Conservation (phyloP, 2,888 invertebrate species). For the Eilema caniola region DNA sequence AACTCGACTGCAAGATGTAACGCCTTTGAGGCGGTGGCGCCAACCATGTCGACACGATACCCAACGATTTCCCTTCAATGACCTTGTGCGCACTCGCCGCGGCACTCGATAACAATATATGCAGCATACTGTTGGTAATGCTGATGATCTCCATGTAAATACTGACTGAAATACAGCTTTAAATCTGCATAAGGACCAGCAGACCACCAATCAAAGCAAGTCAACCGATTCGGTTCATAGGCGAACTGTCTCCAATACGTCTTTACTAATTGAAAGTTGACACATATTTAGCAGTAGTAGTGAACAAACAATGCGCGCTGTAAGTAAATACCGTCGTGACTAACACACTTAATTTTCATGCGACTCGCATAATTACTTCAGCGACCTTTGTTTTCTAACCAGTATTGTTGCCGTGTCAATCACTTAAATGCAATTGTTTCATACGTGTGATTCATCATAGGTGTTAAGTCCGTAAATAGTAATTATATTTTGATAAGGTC, state of each 20-base stretch:
- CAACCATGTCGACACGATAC: conserved; percentile 72
- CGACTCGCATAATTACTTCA: conserved; percentile 68
- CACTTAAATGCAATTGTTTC: conserved; percentile 55
- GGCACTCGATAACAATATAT: conserved; percentile 68
- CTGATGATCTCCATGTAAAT: conserved; percentile 53
- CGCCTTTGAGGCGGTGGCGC: conserved; percentile 64
- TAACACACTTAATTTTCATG: conserved; percentile 76
- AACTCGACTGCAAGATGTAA: conserved; percentile 76
- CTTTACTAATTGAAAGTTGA: conserved; percentile 47
- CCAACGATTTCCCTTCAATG: conserved; percentile 83
- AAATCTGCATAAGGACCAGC: conserved; percentile 21
- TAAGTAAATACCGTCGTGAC: conserved; percentile 61
- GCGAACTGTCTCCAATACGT: conserved; percentile 49
- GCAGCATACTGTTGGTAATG: conserved; percentile 59
- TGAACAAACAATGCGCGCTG: conserved; percentile 46
- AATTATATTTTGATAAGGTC: conserved; percentile 44
- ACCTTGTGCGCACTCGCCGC: conserved; percentile 77
- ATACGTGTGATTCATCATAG: conserved; percentile 67
- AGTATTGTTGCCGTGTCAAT: conserved; percentile 65
- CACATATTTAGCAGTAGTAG: conserved; percentile 44
- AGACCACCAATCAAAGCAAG: background rate
- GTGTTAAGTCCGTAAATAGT: conserved; percentile 33
- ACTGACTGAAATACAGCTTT: conserved; percentile 22
- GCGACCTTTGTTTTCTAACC: conserved; percentile 74
- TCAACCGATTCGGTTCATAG: conserved; percentile 50